Evolutionary conservation across 2,797 vertebrate genomes (phyloP).

Genomic region (Tamandua tetradactyla): DNA sequence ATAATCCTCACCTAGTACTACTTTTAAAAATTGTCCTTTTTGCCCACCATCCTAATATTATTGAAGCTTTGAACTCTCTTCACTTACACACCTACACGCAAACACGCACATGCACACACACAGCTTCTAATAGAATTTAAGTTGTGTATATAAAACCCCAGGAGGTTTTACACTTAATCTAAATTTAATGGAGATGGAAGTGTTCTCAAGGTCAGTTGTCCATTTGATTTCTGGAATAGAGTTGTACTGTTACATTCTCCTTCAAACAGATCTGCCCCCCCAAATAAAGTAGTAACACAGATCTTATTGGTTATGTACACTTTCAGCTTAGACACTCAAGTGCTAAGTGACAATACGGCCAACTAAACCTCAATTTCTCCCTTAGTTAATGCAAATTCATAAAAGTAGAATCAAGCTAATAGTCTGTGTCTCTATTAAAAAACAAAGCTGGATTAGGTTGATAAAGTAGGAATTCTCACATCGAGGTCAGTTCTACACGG

Average conservation of each 20-base stretch:
- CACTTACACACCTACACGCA: no score
- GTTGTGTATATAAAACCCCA: background rate
- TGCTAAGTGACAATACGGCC: background rate
- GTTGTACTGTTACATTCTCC: background rate
- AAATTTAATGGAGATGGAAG: background rate
- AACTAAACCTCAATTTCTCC: slow-evolving; percentile 42
- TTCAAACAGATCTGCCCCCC: background rate
- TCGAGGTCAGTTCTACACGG: background rate
- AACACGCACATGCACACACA: no score
- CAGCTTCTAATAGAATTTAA: background rate
- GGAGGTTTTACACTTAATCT: slow-evolving; percentile 25
- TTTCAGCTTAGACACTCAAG: background rate
- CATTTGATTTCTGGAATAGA: background rate
- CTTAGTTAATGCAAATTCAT: background rate
- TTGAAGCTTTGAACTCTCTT: background rate
- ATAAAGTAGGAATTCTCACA: background rate
- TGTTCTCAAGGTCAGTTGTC: background rate
- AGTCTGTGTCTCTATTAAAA: background rate
- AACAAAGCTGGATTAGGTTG: background rate
- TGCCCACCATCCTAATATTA: background rate
- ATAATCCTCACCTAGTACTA: background rate
- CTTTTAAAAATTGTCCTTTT: background rate
- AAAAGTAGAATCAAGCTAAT: background rate
- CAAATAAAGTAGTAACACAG: background rate
- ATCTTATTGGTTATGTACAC: background rate